These are phyloP conservation scores for Centrocercus urophasianus DNA, from an alignment of 2,113 vertebrate species.

Conservation along the genomic window DNA sequence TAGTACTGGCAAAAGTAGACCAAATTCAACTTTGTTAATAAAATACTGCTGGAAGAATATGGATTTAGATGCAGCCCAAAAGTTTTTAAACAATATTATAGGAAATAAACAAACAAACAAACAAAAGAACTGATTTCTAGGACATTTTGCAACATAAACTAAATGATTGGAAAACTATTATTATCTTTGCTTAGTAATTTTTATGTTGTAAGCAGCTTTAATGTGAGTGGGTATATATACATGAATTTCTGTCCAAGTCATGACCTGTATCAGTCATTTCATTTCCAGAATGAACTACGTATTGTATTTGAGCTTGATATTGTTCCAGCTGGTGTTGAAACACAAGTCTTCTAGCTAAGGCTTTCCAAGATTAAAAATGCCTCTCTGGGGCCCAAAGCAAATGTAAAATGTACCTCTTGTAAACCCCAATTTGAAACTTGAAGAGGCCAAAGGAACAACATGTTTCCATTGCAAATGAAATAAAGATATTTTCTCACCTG, in stretches of 20 bases:
- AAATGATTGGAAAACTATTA: neutral
- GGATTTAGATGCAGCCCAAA: neutral
- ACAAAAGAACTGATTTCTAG: neutral
- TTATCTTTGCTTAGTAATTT: neutral
- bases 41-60: neutral
- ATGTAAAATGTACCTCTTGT: neutral
- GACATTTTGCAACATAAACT: neutral
- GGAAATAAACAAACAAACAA: neutral
- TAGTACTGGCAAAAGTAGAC: neutral
- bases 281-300: neutral
- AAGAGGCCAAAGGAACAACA: neutral
- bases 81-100: neutral
- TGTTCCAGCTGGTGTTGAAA: neutral
- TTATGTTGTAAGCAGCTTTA: neutral
- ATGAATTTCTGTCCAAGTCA: neutral
- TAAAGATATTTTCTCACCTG: neutral
- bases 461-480: neutral
- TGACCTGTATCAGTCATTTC: neutral
- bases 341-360: neutral
- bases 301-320: neutral
- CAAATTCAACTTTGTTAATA: neutral
- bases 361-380: neutral
- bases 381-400: neutral
- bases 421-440: neutral
- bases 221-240: neutral